These are phyloP conservation scores for Stenchaetothrips biformis DNA, from an alignment of 2,888 invertebrate genomes.

Conservation along the genomic window DNA sequence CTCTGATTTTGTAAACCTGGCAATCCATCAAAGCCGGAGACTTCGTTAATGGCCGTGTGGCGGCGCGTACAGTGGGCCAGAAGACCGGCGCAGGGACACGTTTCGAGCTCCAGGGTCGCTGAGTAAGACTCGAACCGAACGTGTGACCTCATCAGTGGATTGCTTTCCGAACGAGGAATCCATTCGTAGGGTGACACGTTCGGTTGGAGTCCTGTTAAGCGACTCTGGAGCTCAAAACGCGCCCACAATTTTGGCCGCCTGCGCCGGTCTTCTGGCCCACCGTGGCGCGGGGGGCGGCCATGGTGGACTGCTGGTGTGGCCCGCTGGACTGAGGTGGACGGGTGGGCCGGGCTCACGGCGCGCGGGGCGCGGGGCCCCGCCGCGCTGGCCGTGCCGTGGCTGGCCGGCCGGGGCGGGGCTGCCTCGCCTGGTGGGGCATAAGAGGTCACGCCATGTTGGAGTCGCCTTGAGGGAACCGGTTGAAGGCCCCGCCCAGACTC, in stretches of 20 bases:
- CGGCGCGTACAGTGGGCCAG: not conserved
- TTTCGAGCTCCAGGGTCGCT: too few relatives aligned
- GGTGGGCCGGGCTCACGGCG: not conserved
- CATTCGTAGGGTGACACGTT: too few relatives aligned
- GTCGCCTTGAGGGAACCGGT: conserved; percentile 24
- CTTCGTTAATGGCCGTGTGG: not conserved
- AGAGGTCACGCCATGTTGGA: conserved; percentile 14
- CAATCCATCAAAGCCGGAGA: not conserved
- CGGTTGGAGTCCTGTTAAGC: too few relatives aligned
- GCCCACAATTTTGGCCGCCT: too few relatives aligned
- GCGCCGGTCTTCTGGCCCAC: too few relatives aligned
- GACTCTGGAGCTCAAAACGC: too few relatives aligned
- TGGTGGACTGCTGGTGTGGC: not conserved
- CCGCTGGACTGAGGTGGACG: not conserved
- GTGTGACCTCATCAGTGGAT: too few relatives aligned
- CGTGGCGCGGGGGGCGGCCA: not conserved
- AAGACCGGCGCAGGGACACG: too few relatives aligned
- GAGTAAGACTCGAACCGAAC: too few relatives aligned
- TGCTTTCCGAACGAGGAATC: too few relatives aligned
- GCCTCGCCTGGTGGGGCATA: not conserved
- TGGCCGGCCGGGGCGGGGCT: not conserved
- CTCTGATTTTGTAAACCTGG: conserved; percentile 14
- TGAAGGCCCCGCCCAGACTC: conserved; percentile 13
- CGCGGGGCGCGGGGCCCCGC: not conserved
- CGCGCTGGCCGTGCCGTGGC: not conserved